Evolutionary conservation across 2,113 vertebrate species (phyloP), one percentile per base, ranked within the genome.

Genomic region (Micromys minutus): DNA sequence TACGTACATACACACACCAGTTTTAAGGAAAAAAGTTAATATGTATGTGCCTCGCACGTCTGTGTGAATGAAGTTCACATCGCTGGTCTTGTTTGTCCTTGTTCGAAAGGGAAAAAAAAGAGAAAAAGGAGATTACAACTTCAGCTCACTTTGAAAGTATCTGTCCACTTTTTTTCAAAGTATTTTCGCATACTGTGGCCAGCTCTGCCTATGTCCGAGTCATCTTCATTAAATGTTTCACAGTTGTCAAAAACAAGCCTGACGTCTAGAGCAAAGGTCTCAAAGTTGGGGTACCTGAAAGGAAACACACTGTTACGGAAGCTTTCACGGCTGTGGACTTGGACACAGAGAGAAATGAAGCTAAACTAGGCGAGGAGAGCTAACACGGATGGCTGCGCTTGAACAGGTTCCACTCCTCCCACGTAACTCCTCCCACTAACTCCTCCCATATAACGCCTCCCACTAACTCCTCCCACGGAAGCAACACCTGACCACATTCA

Each of bases 161-260:
- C 99, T 98, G 99, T 99, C 99, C 99, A 99, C 97, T 99, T 99
- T 98, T 99, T 99, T 98, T 99, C 99, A 97, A 99, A 99, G 98
- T 99, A 99, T 98, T 99, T 99, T 96, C 99, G 99, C 99, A 99
- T 99, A 98, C 98, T 99, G 97, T 99, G 99, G 96, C 99, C 99
- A 85, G 99, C 99, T 97, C 99, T 99, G 96, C 99, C 99, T 97
- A 99, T 99, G 98, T 99, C 99, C 91, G 99, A 99, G 98, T 99
- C 99, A 97, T 99, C 99, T 99, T 99, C 99, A 97, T 99, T 99
- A 98, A 99, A 99, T 96, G 99, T 99, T 99, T 99, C 99, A 98
- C 99, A 99, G 99, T 99, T 99, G 98, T 99, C 99, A 98, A 99
- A 99, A 95, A 99, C 99, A 98, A 99, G 98, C 98, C 99, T 99